Percentiles rank a stretch among this genome's conserved stretches.
phyloP scores from a whole-genome alignment of 2,888 invertebrate species.

The Congeria kusceri region DNA sequence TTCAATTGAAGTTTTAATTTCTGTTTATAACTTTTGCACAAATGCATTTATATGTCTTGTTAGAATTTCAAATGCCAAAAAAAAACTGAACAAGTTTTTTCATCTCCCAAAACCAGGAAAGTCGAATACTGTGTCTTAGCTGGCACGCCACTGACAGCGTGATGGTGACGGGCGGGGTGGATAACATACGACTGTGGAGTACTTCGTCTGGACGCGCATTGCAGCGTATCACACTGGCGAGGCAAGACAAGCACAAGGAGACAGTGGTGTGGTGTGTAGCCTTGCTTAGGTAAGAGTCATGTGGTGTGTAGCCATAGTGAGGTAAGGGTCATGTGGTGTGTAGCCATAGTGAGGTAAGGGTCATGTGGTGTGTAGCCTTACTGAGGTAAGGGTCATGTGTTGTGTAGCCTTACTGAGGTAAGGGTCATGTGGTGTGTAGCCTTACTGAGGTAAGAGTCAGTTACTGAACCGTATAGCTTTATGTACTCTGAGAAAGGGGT shows the following conservation, averaged over 20 bases:
- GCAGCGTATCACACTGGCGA: conserved; percentile 91
- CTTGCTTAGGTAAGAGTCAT: conserved; percentile 87
- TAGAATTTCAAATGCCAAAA: background rate
- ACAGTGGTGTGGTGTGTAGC: conserved; percentile 94
- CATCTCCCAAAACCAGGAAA: background rate
- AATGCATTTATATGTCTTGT: no score
- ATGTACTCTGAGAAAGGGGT: no score
- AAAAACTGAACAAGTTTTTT: background rate
- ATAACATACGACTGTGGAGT: conserved; percentile 95
- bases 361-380: background rate
- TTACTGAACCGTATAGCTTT: no score
- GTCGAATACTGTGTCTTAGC: conserved; percentile 93
- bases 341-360: no score
- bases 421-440: background rate
- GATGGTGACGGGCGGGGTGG: conserved; percentile 92
- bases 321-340: background rate
- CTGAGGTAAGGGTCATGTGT: background rate
- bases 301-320: background rate
- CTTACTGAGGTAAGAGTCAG: background rate
- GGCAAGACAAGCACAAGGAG: conserved; percentile 88
- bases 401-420: background rate
- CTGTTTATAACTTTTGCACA: no score
- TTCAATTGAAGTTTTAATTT: no score
- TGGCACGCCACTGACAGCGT: conserved; percentile 92
- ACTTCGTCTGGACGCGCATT: conserved; percentile 93